Evolutionary conservation across 1,140 invertebrate genomes (phyloP).

Genomic region (Tachypleus tridentatus): DNA sequence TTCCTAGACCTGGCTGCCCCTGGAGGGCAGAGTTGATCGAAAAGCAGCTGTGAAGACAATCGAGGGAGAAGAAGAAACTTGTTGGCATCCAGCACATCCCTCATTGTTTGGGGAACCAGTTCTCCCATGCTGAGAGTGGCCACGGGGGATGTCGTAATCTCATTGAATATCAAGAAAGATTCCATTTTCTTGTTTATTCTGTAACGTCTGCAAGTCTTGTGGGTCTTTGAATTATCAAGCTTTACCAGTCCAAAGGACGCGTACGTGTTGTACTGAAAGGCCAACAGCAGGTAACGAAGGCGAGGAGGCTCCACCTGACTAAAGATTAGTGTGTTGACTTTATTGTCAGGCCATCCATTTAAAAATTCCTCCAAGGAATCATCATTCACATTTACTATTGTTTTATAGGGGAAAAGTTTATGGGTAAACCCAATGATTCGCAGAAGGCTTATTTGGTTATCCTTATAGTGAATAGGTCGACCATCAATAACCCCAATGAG

Average conservation of each 20-base stretch:
- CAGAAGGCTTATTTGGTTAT: no score
- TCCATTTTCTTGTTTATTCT: constrained; percentile 64
- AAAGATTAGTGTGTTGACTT: constrained; percentile 77
- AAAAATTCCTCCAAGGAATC: constrained; percentile 64
- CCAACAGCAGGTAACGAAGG: constrained; percentile 73
- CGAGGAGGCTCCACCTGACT: constrained; percentile 59
- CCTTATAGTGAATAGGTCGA: no score
- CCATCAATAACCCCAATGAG: no score
- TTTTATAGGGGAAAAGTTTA: constrained; percentile 66
- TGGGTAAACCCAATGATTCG: no score
- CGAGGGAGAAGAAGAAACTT: constrained; percentile 77
- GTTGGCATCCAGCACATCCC: constrained; percentile 76
- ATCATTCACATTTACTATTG: constrained; percentile 57
- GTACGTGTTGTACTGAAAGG: constrained; percentile 68
- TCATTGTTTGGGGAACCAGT: constrained; percentile 71
- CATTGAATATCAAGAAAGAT: constrained; percentile 80
- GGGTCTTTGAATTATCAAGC: constrained; percentile 22
- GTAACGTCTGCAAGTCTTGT: constrained; percentile 34
- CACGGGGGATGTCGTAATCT: constrained; percentile 62
- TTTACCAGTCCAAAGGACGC: constrained; percentile 72
- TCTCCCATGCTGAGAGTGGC: constrained; percentile 76
- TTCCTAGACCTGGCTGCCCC: constrained; percentile 68
- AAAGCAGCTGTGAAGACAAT: constrained; percentile 77
- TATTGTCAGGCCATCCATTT: constrained; percentile 78
- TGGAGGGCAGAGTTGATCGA: constrained; percentile 76